Evolutionary conservation across 2,888 invertebrate species (phyloP), one percentile per base, ranked within the genome.

Genomic region (Hemithea aestivaria): DNA sequence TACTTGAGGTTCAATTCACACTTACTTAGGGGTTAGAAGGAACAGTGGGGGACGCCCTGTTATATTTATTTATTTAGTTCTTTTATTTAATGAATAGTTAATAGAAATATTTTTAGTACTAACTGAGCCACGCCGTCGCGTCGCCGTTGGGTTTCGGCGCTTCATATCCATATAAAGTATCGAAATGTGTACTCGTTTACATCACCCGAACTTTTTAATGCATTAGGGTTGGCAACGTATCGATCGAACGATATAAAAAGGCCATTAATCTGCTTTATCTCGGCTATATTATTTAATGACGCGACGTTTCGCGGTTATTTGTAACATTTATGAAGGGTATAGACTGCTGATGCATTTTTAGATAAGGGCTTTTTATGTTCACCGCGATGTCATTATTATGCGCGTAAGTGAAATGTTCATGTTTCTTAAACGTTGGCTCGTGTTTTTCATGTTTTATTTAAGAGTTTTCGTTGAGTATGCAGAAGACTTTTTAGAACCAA

Each of bases 211-310:
- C 55, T 71, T 77, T 75, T 81, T 77, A 83, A 81, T 77, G 68
- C 62, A 53, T 54, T 45, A 59, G 75, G 79, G 80, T 77, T 65
- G 71, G 50, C 62, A 66, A 30, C 29, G 59, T 67, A 74, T 79
- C 80, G 77, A 77, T 75, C 62, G 56, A 53, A 46, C 66, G 73
- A 76, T 79, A 77, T 77, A 84, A 85, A 84, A 85, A 71, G 63
- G 72, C 66, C 83, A 87, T 85, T 87, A 84, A 87, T 85, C 82
- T 81, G 56, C 74, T 79, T 81, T 87, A 87, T 87, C 85, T 84
- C 65, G 71, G 62, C 69, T 68, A 70, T 84, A 80, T 80, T 82
- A 82, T 85, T 85, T 87, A 87, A 87, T 84, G 85, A 81, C 62
- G 73, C 77, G 75, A 67, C 82, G 63, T 83, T 83, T 72, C 69